Percentiles rank a stretch among this genome's conserved stretches.
phyloP scores from a whole-genome alignment of 2,888 invertebrate species.

The Pollenia amentaria region DNA sequence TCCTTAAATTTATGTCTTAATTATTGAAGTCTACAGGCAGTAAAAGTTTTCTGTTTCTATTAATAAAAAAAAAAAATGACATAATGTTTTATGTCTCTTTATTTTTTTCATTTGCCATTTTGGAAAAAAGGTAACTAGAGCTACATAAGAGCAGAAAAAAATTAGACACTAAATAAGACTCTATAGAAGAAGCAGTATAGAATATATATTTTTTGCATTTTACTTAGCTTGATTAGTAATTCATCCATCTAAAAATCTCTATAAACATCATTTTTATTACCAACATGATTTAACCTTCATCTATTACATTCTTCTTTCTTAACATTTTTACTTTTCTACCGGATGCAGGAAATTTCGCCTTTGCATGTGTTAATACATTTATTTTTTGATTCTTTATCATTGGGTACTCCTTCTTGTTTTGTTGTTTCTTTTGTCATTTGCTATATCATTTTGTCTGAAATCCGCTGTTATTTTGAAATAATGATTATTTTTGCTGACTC shows the following conservation, averaged over 20 bases:
- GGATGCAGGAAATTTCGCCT: conserved; percentile 22
- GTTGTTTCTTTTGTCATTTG: background rate
- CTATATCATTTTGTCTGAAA: conserved; percentile 46
- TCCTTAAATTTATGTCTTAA: background rate
- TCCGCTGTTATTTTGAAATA: conserved; percentile 44
- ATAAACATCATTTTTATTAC: conserved; percentile 14
- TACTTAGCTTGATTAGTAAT: conserved; percentile 63
- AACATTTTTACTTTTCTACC: background rate
- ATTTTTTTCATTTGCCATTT: conserved; percentile 9
- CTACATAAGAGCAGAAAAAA: background rate
- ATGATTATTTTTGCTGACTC: conserved; percentile 36
- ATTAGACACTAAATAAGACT: too few relatives aligned
- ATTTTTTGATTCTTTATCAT: background rate
- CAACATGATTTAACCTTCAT: conserved; percentile 52
- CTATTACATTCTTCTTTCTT: conserved; percentile 24
- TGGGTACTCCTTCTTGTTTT: background rate
- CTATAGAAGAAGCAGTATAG: background rate
- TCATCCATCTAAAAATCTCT: conserved; percentile 35
- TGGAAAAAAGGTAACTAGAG: background rate
- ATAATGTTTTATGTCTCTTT: background rate
- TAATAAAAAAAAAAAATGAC: background rate
- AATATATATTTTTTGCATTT: conserved; percentile 22
- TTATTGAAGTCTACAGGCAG: background rate
- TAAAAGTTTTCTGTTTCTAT: background rate
- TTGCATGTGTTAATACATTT: background rate